Evolutionary conservation across 1,140 invertebrate genomes (phyloP), one percentile per base, ranked within the genome.

Genomic region (Aphidius gifuensis): DNA sequence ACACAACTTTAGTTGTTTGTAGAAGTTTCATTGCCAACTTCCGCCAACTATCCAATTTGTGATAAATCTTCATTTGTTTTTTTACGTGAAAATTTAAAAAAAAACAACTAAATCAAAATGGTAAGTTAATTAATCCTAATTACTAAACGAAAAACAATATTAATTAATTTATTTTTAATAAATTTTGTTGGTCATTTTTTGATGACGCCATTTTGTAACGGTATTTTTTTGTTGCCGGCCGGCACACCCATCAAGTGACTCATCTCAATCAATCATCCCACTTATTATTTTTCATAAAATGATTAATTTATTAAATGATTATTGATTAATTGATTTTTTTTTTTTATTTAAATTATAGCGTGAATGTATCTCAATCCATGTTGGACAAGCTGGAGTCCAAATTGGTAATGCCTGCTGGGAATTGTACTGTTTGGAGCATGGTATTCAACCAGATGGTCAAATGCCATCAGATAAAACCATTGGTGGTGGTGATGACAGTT

Each of bases 381-480:
- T 63, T 63, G 61, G 61, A 63, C 61, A 63, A 43, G 61, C 61
- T 46, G 61, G 61, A 58, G 61, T 63, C 55, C 61, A 63, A 48
- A 63, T 63, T 46, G 61, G 61, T 58, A 63, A 63, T 45, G 61
- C 61, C 43, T 63, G 61, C 38, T 63, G 61, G 61, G 61, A 63
- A 51, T 50, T 63, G 48, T 63, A 63, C 49, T 63, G 61, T 42
- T 42, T 63, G 16, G 61, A 63, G 21, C 61, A 63, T 63, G 61
- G 61, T 7, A 63, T 63, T 39, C 61, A 63, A 47, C 61, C 61
- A 11, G 61, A 63, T 44, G 61, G 61, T 39, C 61, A 63, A 49
- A 63, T 63, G 61, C 61, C 61, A 9, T 63, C 61, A 21, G 61
- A 63, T n/a, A 63, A 63, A 45, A 63, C 61, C 9, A 58, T 63